These are phyloP conservation scores for Spinibarbus caldwelli DNA, from an alignment of 2,797 vertebrate genomes.

Conservation along the genomic window DNA sequence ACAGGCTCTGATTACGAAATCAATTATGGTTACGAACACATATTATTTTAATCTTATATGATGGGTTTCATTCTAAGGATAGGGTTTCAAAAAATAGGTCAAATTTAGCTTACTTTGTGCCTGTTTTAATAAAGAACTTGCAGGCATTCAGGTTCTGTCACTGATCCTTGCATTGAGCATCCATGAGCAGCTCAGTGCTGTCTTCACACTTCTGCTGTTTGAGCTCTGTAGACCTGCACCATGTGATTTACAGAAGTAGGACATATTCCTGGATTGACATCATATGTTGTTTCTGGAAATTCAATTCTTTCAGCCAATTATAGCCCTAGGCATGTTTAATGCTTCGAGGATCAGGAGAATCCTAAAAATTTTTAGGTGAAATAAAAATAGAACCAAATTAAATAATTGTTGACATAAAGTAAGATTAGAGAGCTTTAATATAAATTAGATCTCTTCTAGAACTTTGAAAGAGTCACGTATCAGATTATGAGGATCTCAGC, in stretches of 20 bases:
- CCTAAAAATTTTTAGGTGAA: background rate
- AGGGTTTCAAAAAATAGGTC: background rate
- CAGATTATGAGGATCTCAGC: background rate
- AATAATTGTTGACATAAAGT: too few relatives aligned
- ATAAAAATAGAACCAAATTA: background rate
- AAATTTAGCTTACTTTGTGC: background rate
- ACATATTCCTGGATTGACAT: constrained; percentile 26
- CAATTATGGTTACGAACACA: background rate
- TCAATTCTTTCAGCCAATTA: background rate
- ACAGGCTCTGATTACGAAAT: background rate
- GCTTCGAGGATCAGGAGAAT: background rate
- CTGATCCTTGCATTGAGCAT: background rate
- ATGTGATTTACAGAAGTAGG: constrained; percentile 19
- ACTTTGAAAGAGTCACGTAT: background rate
- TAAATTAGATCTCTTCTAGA: background rate
- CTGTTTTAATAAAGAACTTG: background rate
- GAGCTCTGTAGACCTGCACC: constrained; percentile 17
- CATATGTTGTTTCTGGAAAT: constrained; percentile 7
- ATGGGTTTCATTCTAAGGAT: background rate
- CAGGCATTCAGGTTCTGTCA: background rate
- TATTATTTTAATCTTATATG: background rate
- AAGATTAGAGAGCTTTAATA: too few relatives aligned
- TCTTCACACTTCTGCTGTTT: background rate
- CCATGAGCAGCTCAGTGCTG: background rate
- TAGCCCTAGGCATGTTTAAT: background rate